A percentile compares a stretch with the other conserved stretches of the same genome.
These are phyloP conservation scores for Myopa tessellatipennis DNA, from an alignment of 2,888 invertebrate species.

Conservation along the genomic window DNA sequence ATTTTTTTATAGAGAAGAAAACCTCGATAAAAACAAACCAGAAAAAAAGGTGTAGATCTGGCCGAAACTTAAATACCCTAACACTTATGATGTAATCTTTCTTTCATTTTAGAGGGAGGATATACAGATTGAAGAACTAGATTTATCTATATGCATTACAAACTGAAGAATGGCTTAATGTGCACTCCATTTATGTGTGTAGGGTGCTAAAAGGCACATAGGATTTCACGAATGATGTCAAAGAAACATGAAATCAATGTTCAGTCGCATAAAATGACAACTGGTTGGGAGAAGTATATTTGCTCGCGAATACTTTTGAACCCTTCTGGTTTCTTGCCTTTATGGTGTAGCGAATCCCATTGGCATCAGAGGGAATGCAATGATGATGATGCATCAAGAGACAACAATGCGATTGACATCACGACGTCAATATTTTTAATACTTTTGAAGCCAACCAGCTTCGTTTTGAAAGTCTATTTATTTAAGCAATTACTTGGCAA, in stretches of 20 bases:
- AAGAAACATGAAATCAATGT: slow-evolving; percentile 10
- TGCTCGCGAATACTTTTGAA: background rate
- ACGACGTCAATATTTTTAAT: slow-evolving; percentile 20
- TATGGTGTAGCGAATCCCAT: slow-evolving; percentile 12
- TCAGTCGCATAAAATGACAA: slow-evolving; percentile 6
- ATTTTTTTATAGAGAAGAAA: slow-evolving; percentile 49
- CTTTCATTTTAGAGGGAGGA: too few relatives aligned
- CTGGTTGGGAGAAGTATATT: slow-evolving; percentile 5
- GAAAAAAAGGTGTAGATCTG: too few relatives aligned
- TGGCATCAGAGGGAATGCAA: background rate
- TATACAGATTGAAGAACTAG: too few relatives aligned
- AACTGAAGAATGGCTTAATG: too few relatives aligned
- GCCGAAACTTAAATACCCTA: too few relatives aligned
- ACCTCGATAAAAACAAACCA: background rate
- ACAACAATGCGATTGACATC: slow-evolving; percentile 28
- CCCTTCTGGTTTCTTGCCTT: background rate
- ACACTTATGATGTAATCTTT: too few relatives aligned
- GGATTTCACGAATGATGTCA: slow-evolving; percentile 9
- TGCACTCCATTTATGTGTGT: too few relatives aligned
- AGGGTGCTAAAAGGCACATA: background rate
- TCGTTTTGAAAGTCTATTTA: slow-evolving; percentile 7
- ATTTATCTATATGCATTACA: too few relatives aligned
- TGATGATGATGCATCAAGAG: slow-evolving; percentile 24
- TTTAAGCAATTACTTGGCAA: slow-evolving; percentile 15
- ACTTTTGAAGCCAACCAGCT: background rate